A percentile compares a stretch with the other conserved stretches of the same genome.
Evolutionary conservation across 2,888 invertebrate species (phyloP).

Genomic region (Encarsia formosa): DNA sequence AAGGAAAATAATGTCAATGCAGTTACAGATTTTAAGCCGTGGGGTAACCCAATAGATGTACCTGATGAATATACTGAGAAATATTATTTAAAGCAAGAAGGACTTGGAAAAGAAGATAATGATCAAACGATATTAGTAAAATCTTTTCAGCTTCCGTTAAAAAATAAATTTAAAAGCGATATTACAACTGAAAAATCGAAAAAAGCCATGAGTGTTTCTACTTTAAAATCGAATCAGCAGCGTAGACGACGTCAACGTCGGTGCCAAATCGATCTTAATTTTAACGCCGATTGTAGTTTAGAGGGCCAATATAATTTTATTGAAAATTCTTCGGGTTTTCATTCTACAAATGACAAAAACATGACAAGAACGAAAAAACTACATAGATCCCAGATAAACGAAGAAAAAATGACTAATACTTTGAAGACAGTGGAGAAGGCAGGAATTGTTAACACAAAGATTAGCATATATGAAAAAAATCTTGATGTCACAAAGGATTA

Average conservation of each 20-base stretch:
- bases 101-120: neutral
- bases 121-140: neutral
- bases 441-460: conserved; percentile 42
- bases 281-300: conserved; percentile 14
- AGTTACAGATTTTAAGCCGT: no score
- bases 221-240: conserved; percentile 10
- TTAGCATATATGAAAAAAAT: conserved; percentile 44
- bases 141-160: neutral
- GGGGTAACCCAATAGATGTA: no score
- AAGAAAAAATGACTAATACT: conserved; percentile 17
- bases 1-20: no score
- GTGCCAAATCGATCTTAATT: neutral
- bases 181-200: no score
- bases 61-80: no score
- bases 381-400: neutral
- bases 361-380: conserved; percentile 10
- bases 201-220: no score
- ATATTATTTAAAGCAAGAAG: neutral
- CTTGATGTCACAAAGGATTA: conserved; percentile 18
- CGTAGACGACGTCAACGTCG: conserved; percentile 8
- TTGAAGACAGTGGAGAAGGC: conserved; percentile 27
- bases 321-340: conserved; percentile 10
- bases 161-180: no score
- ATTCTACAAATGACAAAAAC: neutral
- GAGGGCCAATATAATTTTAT: conserved; percentile 19